Evolutionary conservation across 2,797 vertebrate species (phyloP).

Genomic region (Danio tinwini): DNA sequence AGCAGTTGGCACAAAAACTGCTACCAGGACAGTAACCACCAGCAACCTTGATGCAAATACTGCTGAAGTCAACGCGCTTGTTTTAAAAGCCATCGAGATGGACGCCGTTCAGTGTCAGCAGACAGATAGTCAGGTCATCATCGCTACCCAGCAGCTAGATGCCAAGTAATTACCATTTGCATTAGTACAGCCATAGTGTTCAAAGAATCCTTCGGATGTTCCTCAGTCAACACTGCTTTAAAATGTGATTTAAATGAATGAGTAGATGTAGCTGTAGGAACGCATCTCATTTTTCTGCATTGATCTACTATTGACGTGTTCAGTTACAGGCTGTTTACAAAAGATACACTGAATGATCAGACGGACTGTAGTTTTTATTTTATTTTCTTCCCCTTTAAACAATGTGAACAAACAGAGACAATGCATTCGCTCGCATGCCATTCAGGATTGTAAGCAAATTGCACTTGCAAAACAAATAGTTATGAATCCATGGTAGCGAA

Average conservation of each 20-base stretch:
- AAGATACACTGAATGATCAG: conserved; percentile 26
- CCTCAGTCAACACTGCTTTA: neutral
- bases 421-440: conserved; percentile 1
- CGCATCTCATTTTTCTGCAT: neutral
- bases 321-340: conserved; percentile 8
- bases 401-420: conserved; percentile 29
- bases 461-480: neutral
- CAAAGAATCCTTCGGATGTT: neutral
- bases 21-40: neutral
- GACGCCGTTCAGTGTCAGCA: conserved; percentile 15
- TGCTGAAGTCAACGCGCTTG: conserved; percentile 12
- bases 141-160: conserved; percentile 18
- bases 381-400: neutral
- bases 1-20: neutral
- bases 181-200: neutral
- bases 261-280: neutral
- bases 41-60: neutral
- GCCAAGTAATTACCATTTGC: neutral
- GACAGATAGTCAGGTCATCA: neutral
- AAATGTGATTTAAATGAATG: neutral
- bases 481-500: neutral
- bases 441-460: neutral
- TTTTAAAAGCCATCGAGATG: conserved; percentile 29
- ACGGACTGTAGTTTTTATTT: neutral
- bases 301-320: conserved; percentile 17